Evolutionary conservation across 1,140 invertebrate genomes (phyloP), one percentile per base, ranked within the genome.

Genomic region (Drosophila teissieri): DNA sequence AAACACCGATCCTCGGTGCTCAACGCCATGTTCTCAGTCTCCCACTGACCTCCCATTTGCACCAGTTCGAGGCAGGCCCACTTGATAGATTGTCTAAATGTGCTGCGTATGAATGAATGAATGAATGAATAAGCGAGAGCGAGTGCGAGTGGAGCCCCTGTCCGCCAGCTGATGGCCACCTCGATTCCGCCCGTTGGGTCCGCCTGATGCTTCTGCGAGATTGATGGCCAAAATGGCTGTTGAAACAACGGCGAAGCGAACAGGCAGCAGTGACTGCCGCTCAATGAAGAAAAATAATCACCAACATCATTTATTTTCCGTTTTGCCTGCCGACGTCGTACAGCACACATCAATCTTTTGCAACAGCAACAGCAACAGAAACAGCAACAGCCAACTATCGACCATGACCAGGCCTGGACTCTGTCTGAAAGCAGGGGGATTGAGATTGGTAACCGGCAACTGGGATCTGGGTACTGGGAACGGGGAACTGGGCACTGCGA

Each of bases 201-300:
- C 62, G 64, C 42, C 63, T 74, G 79, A 73, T 78, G 81, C 82
- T 63, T 75, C 83, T 40, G 49, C 54, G 69, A 86, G 83, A 86
- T 86, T 86, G 83, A 86, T 86, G 84, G 83, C 76, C 67, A 68
- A 83, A 86, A 86, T 86, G 84, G 76, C 76, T 88, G 83, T 88
- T 88, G 79, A 88, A 88, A 88, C 83, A 88, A 83, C 67, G 72
- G 52, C 40, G 31, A 70, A 37, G 22, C 46, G 44, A 42, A 27
- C 27, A 56, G 34, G 51, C 65, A 40, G 49, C 44, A 60, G 74
- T 42, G 57, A 56, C 77, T 69, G 77, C 77, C 72, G 75, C 80
- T 88, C 83, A 89, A 88, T 88, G 83, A 88, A 88, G 79, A 88
- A 88, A 88, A 88, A 88, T 88, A 88, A 88, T 88, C 83, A 88